Evolutionary conservation across 64 coral and sea anemone species (phyloP), one percentile per base, ranked within the genome.

Genomic region (Actinia equina): DNA sequence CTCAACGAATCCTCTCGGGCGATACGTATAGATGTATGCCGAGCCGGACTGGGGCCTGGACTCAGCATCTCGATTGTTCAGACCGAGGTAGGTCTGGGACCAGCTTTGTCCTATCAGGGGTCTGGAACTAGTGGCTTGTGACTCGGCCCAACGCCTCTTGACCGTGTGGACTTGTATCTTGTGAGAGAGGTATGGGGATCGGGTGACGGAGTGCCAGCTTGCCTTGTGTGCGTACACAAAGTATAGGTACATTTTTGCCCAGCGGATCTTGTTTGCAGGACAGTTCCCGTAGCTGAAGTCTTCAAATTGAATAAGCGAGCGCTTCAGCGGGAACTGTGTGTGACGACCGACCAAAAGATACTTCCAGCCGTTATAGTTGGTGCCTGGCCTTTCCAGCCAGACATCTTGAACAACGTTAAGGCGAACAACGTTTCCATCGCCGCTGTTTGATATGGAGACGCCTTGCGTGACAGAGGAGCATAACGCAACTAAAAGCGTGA

Each of bases 271-370:
- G 16, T 5, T 23, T 17, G 55, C 10, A 1, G 59, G 14, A 49
- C 85, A 87, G 2, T 58, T 14, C 2, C 14, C 14, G 58, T 3
- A 14, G 13, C 69, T 84, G 12, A 87, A 84, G 52, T 82, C 20
- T 77, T 90, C 89, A 91, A 94, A 94, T 79, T 94, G 89, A 8
- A 94, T 71, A 9, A 94, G 80, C 0, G 93, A 88, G 17, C 93
- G 89, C 80, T 94, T 94, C 63, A 91, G 91, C 1, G 80, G 93
- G 54, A 25, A 94, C 4, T 57, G 14, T 10, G 93, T 80, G 14
- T 77, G 85, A 27, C 53, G 82, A 25, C 77, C 85, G 1, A 94
- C 89, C 0, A 91, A 1, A 7, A 94, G 63, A 18, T 41, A 94
- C 7, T 18, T 59, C 1, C 77, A 60, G n/a, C 16, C 1, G 46